Conservation (phyloP, 2,888 invertebrate genomes). For the Cheilosia urbana region DNA sequence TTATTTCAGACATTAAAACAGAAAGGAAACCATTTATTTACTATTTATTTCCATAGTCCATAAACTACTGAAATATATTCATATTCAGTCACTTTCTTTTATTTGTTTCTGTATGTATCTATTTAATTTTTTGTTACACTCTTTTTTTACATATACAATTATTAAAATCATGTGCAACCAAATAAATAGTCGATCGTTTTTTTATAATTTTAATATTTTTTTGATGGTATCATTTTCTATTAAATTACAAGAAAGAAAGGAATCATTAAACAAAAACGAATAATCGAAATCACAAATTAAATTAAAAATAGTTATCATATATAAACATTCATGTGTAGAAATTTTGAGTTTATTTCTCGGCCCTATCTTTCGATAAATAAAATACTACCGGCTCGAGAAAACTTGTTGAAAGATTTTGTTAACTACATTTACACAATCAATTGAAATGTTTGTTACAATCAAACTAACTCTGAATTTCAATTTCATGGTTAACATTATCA, state of each 20-base stretch:
- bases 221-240: not conserved
- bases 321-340: constrained; percentile 43
- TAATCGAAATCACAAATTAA: constrained; percentile 48
- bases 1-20: constrained; percentile 44
- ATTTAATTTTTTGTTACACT: constrained; percentile 52
- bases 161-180: constrained; percentile 61
- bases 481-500: too few species aligned
- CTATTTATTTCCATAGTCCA: constrained; percentile 62
- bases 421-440: too few species aligned
- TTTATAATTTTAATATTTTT: constrained; percentile 14
- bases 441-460: too few species aligned
- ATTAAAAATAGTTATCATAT: constrained; percentile 45
- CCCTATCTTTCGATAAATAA: constrained; percentile 16
- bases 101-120: constrained; percentile 43
- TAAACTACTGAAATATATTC: constrained; percentile 11
- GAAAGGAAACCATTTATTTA: constrained; percentile 45
- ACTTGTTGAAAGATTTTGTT: not conserved
- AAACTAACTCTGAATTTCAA: too few species aligned
- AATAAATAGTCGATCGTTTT: constrained; percentile 40
- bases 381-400: not conserved
- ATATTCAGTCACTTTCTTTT: constrained; percentile 22
- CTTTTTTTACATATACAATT: constrained; percentile 28
- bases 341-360: constrained; percentile 64
- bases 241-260: constrained; percentile 24
- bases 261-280: constrained; percentile 29